A percentile compares a stretch with the other conserved stretches of the same genome.
These are phyloP conservation scores for Zaprionus taronus DNA, from an alignment of 1,140 invertebrate species.

Conservation along the genomic window DNA sequence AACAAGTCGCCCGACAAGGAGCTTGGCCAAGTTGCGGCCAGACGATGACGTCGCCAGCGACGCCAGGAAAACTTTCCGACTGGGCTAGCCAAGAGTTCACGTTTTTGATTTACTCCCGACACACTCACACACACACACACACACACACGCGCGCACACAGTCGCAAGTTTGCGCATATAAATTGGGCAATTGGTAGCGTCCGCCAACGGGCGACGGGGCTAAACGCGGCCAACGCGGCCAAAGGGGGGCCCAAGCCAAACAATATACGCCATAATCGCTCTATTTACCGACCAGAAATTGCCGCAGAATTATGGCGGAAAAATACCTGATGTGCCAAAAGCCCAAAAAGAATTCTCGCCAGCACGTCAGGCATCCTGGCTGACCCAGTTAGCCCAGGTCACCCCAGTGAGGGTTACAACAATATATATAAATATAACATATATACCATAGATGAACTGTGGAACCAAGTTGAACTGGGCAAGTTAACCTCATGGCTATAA, in stretches of 20 bases:
- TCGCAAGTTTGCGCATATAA: slow-evolving; percentile 75
- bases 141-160: slow-evolving; percentile 20
- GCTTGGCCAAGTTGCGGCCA: slow-evolving; percentile 22
- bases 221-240: not conserved
- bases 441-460: no score
- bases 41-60: slow-evolving; percentile 42
- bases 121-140: slow-evolving; percentile 15
- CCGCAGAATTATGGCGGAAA: slow-evolving; percentile 8
- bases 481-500: no score
- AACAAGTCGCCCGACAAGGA: slow-evolving; percentile 38
- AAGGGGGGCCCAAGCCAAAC: not conserved
- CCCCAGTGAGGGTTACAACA: not conserved
- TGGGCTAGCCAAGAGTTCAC: slow-evolving; percentile 69
- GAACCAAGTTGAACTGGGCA: no score
- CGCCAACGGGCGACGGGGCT: not conserved
- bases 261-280: slow-evolving; percentile 10
- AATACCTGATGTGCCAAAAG: slow-evolving; percentile 6
- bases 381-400: not conserved
- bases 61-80: slow-evolving; percentile 49
- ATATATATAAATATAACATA: no score
- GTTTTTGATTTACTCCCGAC: slow-evolving; percentile 73
- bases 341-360: not conserved
- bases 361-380: not conserved
- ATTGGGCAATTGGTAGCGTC: slow-evolving; percentile 51
- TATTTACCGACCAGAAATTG: slow-evolving; percentile 11